Evolutionary conservation across 2,888 invertebrate genomes (phyloP), one percentile per base, ranked within the genome.

Genomic region (Trichopoda pennipes): DNA sequence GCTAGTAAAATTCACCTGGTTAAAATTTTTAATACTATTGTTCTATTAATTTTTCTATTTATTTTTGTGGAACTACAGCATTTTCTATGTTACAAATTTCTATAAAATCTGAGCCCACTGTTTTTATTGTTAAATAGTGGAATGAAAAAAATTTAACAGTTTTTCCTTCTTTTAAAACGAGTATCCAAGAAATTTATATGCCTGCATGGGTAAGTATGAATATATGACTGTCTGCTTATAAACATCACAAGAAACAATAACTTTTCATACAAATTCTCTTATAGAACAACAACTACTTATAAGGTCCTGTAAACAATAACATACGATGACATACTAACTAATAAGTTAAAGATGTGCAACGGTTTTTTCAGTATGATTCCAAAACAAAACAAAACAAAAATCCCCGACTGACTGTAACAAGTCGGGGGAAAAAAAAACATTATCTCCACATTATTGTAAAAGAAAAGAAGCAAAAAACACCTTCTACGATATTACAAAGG

Each of bases 291-390:
- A 72, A 72, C 49, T 55, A 47, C 70, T 68, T 47, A 60, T 38
- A 58, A 49, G 9, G 16, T 47, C 14, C 47, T 28, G 19, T 49
- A 53, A 44, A 73, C 28, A 32, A 47, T 44, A 64, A 42, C 53
- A 61, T 64, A 75, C 66, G 70, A 76, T 14, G 69, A 69, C 58
- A 64, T 44, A 75, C 35, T 23, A 76, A 79, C 80, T 80, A 80
- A 82, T 80, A 82, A 82, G 72, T 80, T 68, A 56, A 53, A 70
- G 61, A 80, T 60, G 69, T 64, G 60, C 80, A 80, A 76, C 73
- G 76, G 68, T 64, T 81, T 58, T 72, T 53, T 6, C 3, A 28
- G 21, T 72, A 28, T 42, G 42, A 53, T 72, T 72, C 19, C 19
- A 53, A 3, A 17, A 42, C 38, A 61, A 47, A 72, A n/a, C n/a